A percentile compares a stretch with the other conserved stretches of the same genome.
These are phyloP conservation scores for Kryphioiulus occultus DNA, from an alignment of 2,888 invertebrate species.

Conservation along the genomic window DNA sequence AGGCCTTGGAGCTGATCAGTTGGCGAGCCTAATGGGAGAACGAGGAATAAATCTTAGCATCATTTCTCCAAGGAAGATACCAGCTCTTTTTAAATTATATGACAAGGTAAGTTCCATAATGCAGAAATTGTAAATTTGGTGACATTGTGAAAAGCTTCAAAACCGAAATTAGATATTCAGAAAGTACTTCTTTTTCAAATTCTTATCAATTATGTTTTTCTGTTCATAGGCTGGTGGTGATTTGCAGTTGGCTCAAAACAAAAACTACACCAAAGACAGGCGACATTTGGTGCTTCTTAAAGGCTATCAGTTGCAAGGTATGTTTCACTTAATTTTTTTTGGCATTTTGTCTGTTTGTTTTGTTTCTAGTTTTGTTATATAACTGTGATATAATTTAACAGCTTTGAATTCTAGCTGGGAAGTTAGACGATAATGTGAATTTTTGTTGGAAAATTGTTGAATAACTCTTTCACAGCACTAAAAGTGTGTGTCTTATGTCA, in stretches of 20 bases:
- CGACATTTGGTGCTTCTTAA: slow-evolving; percentile 80
- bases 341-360: background rate
- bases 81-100: slow-evolving; percentile 83
- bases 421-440: too few relatives aligned
- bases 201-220: slow-evolving; percentile 18
- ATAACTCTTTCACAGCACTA: too few relatives aligned
- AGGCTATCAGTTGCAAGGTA: slow-evolving; percentile 71
- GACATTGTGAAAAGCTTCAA: too few relatives aligned
- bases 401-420: background rate
- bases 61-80: slow-evolving; percentile 86
- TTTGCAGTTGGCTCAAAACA: slow-evolving; percentile 76
- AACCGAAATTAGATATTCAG: background rate
- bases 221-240: slow-evolving; percentile 76
- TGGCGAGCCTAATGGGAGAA: slow-evolving; percentile 80
- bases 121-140: too few relatives aligned
- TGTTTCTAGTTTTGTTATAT: background rate
- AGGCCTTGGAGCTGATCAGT: slow-evolving; percentile 83
- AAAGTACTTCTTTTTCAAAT: background rate
- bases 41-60: slow-evolving; percentile 85
- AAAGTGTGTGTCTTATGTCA: too few relatives aligned
- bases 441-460: too few relatives aligned
- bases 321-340: slow-evolving; percentile 47
- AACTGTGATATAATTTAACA: background rate
- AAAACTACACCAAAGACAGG: slow-evolving; percentile 91
- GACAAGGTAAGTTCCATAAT: slow-evolving; percentile 75